phyloP scores from a whole-genome alignment of 2,113 vertebrate species.

The Chiloscyllium plagiosum region DNA sequence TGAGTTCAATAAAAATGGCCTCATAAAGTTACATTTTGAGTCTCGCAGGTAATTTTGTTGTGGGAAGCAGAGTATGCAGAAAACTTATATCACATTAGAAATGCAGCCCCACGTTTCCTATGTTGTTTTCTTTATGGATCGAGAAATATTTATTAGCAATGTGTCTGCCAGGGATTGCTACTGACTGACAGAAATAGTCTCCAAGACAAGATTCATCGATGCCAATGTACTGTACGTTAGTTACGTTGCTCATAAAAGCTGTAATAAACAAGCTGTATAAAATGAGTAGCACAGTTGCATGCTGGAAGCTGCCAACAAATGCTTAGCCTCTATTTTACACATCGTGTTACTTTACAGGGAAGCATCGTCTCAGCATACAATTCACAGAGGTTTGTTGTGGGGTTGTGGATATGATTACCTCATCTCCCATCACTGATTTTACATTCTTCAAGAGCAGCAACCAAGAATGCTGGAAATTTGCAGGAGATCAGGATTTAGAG shows the following conservation, averaged over 20 bases:
- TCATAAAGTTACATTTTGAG: slow-evolving; percentile 4
- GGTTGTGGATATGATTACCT: not conserved
- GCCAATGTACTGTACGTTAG: not conserved
- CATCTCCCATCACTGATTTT: not conserved
- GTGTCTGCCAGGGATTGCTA: not conserved
- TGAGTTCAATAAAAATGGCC: slow-evolving; percentile 6
- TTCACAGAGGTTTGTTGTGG: not conserved
- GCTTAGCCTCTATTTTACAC: not conserved
- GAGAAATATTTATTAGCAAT: slow-evolving; percentile 27
- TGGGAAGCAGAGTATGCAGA: too few relatives aligned
- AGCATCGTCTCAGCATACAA: not conserved
- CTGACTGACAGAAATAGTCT: slow-evolving; percentile 29
- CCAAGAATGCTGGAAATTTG: not conserved
- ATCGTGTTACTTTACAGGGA: not conserved
- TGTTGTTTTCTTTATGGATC: not conserved
- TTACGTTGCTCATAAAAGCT: slow-evolving; percentile 16
- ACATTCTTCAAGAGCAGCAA: too few relatives aligned
- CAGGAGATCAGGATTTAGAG: too few relatives aligned
- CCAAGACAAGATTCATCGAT: slow-evolving; percentile 28
- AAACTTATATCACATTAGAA: not conserved
- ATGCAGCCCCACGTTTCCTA: not conserved
- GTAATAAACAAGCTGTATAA: not conserved
- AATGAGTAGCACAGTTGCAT: not conserved
- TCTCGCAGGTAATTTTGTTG: not conserved
- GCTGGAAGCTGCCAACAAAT: not conserved